A percentile compares a stretch with the other conserved stretches of the same genome.
Evolutionary conservation across 2,888 invertebrate species (phyloP).

Genomic region (Chaetogeoica ovagalla): DNA sequence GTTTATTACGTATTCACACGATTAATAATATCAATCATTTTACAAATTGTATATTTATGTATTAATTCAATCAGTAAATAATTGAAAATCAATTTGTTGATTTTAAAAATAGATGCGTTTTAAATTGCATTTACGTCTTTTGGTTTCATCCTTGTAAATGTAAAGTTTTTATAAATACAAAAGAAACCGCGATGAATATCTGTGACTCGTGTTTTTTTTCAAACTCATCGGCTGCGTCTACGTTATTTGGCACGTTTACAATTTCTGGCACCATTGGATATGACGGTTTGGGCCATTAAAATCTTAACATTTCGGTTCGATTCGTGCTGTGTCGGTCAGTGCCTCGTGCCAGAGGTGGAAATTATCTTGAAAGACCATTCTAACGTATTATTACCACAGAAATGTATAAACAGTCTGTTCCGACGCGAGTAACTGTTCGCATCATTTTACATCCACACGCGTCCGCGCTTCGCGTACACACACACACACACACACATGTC

Average conservation of each 20-base stretch:
- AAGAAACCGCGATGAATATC: constrained; percentile 39
- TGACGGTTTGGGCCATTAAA: constrained; percentile 42
- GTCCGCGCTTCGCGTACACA: constrained; percentile 21
- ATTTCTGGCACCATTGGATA: constrained; percentile 49
- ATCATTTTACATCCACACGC: constrained; percentile 9
- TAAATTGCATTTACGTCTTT: constrained; percentile 17
- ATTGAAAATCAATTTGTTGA: not conserved
- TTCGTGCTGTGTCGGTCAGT: constrained; percentile 47
- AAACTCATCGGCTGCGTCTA: constrained; percentile 40
- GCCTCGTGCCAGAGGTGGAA: constrained; percentile 49
- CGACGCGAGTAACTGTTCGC: constrained; percentile 48
- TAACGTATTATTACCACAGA: constrained; percentile 45
- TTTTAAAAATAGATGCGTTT: constrained; percentile 33
- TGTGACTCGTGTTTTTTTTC: constrained; percentile 44
- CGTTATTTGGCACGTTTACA: constrained; percentile 37
- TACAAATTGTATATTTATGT: too few relatives aligned
- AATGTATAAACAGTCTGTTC: constrained; percentile 49
- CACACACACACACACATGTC: not conserved
- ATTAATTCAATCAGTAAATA: too few relatives aligned
- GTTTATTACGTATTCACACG: not conserved
- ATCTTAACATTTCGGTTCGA: constrained; percentile 52
- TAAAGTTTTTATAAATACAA: constrained; percentile 45
- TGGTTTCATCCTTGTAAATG: constrained; percentile 42
- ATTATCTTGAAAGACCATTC: constrained; percentile 44
- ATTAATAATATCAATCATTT: too few relatives aligned